Evolutionary conservation across 2,113 vertebrate genomes (phyloP), one percentile per base, ranked within the genome.

Genomic region (Varanus salvator): DNA sequence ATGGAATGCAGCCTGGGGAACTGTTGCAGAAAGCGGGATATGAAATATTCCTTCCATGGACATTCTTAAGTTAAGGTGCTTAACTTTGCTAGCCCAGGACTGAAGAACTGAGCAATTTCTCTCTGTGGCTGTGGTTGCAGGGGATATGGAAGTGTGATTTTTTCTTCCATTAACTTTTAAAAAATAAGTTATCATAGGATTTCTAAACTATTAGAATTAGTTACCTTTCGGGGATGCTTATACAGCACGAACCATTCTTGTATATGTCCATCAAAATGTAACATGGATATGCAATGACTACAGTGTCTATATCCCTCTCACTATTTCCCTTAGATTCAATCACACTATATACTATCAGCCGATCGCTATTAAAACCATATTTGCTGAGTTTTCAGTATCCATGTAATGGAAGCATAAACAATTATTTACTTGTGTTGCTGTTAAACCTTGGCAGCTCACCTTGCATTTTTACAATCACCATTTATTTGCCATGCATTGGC

Each of bases 351-450:
- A 90, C 93, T 93, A 93, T 95, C 93, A 92, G 93, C 90, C 95
- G 93, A 95, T 96, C 95, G 95, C 93, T 95, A 96, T 96, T 96
- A 96, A 95, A 95, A 95, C 80, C 89, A 94, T 95, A 96, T 95
- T 93, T 95, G 94, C 95, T 96, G 95, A 96, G 93, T 90, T 92
- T 91, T 95, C 94, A 92, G 90, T 95, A 95, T 95, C 91, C 91
- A 92, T n/a, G 8, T 93, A 96, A 95, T 93, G 86, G 91, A 94
- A 0, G 2, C 94, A 90, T 91, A 95, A 94, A 94, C 82, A 92
- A 89, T 95, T 94, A 94, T 95, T 96, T 95, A 95, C 88, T 87
- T 93, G 90, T 87, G 74, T 83, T 90, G 93, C 92, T 93, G 91
- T 93, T 95, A 94, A 92, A 94, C 93, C 84, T 95, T 90, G 50